A percentile compares a stretch with the other conserved stretches of the same genome.
Conservation (phyloP, 2,797 vertebrate species). For the Masticophis lateralis region DNA sequence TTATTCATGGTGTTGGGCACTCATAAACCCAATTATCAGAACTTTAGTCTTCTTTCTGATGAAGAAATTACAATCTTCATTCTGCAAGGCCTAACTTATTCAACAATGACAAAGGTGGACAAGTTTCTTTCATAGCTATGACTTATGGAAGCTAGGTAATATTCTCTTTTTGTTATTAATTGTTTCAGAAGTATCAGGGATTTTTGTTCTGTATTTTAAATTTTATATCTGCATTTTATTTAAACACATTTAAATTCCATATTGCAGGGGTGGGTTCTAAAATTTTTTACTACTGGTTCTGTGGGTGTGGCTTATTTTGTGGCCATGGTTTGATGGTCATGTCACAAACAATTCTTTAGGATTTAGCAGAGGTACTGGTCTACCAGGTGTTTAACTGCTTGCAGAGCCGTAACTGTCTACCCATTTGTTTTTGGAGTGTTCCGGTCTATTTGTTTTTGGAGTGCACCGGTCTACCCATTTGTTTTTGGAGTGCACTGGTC, state of each 20-base stretch:
- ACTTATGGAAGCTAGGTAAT: neutral
- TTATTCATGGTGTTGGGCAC: neutral
- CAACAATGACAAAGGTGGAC: neutral
- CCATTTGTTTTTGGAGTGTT: no score
- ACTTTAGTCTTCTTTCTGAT: neutral
- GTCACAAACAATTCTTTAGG: no score
- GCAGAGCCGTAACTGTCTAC: no score
- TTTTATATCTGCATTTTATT: neutral
- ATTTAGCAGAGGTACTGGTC: no score
- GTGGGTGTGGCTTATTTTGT: no score
- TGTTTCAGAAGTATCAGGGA: neutral
- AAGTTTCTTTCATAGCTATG: neutral
- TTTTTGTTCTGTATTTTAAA: neutral
- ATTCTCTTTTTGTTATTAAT: neutral
- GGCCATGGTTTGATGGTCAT: no score
- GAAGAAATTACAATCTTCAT: neutral
- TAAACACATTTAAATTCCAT: neutral
- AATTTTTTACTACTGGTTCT: no score
- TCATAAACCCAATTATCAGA: neutral
- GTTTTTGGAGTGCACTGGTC: no score
- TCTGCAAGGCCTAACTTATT: neutral
- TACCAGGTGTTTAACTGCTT: no score
- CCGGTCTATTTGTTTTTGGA: no score
- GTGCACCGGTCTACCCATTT: no score
- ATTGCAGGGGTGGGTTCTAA: neutral